Percentiles rank a stretch among this genome's conserved stretches.
Evolutionary conservation across 2,888 invertebrate genomes (phyloP).

Genomic region (Panzeria rudis): DNA sequence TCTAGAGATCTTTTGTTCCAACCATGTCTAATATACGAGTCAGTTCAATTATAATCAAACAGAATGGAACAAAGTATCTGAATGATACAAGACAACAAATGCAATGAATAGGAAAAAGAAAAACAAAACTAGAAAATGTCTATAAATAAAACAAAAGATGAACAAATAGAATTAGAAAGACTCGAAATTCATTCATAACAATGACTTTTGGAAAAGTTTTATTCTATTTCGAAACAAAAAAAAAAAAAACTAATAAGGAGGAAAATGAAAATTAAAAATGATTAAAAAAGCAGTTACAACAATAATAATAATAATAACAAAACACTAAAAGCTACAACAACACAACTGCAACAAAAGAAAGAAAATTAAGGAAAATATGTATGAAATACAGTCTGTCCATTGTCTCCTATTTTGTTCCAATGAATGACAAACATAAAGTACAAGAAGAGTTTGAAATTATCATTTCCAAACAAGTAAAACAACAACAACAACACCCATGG

Average conservation of each 20-base stretch:
- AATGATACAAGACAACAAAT: constrained; percentile 48
- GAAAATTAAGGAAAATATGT: not conserved
- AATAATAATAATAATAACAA: constrained; percentile 18
- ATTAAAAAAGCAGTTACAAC: constrained; percentile 40
- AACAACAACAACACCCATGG: not conserved
- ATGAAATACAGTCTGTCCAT: constrained; percentile 40
- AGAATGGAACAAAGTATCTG: constrained; percentile 27
- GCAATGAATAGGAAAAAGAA: constrained; percentile 39
- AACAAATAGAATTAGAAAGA: constrained; percentile 69
- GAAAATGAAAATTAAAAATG: constrained; percentile 50
- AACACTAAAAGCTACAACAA: constrained; percentile 5
- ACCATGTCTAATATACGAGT: constrained; percentile 61
- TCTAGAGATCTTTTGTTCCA: constrained; percentile 45
- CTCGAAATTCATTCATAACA: constrained; percentile 72
- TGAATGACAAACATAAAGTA: constrained; percentile 41
- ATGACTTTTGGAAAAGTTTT: constrained; percentile 64
- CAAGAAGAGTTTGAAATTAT: constrained; percentile 28
- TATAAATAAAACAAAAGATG: constrained; percentile 62
- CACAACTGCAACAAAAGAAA: constrained; percentile 13
- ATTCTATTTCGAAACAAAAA: constrained; percentile 35
- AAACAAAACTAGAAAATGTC: constrained; percentile 27
- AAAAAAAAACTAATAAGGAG: constrained; percentile 10
- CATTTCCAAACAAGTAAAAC: constrained; percentile 30
- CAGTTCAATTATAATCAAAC: constrained; percentile 42
- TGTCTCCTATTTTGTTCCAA: constrained; percentile 16